These are phyloP conservation scores for Cnemophilus loriae DNA, from an alignment of 2,113 vertebrate genomes.

Conservation along the genomic window DNA sequence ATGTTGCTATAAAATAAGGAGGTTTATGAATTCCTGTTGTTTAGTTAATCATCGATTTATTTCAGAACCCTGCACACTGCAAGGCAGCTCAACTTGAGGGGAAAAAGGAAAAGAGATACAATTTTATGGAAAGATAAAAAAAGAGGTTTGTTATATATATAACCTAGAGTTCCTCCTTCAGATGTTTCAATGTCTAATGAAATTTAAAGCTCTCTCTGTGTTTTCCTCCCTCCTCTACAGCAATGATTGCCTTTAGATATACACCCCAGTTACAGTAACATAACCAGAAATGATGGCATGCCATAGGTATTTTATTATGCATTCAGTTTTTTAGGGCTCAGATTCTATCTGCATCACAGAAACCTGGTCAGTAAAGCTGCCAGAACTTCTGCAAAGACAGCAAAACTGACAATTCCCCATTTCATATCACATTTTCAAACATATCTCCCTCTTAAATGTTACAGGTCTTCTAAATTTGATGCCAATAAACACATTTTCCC, in stretches of 20 bases:
- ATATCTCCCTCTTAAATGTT: background rate
- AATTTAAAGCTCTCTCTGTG: slow-evolving; percentile 3
- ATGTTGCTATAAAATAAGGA: background rate
- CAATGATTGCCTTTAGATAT: slow-evolving; percentile 20
- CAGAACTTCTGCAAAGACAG: slow-evolving; percentile 31
- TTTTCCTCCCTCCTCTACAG: background rate
- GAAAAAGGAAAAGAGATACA: background rate
- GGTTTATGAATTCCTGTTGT: slow-evolving; percentile 6
- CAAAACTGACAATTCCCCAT: background rate
- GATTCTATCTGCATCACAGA: background rate
- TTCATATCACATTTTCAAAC: background rate
- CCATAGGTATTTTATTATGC: slow-evolving; percentile 31
- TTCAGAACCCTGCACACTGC: background rate
- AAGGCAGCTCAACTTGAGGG: background rate
- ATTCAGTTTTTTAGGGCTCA: slow-evolving; percentile 22
- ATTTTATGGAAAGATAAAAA: slow-evolving; percentile 21
- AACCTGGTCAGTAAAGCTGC: slow-evolving; percentile 7
- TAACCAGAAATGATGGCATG: slow-evolving; percentile 24
- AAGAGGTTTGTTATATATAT: background rate
- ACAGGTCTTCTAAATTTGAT: background rate
- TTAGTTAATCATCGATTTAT: slow-evolving; percentile 2
- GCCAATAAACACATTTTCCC: background rate
- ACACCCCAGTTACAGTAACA: slow-evolving; percentile 8
- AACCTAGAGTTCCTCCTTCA: slow-evolving; percentile 13
- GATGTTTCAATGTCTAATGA: slow-evolving; percentile 22